Conservation (phyloP, 1,140 invertebrate species). For the Sitodiplosis mosellana region DNA sequence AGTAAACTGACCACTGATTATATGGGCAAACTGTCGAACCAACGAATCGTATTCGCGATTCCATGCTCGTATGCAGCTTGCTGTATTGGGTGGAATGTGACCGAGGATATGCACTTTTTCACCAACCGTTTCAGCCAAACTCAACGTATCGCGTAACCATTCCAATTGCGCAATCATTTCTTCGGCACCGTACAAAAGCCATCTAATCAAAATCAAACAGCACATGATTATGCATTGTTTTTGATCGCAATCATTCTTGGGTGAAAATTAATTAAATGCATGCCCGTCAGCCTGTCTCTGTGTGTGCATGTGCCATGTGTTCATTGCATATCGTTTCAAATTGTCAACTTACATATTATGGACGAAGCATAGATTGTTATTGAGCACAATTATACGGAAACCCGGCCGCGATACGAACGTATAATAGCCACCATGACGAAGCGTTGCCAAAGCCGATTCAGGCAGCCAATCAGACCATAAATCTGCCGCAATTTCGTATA, state of each 20-base stretch:
- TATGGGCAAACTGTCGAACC: conserved; percentile 40
- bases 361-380: conserved; percentile 50
- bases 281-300: too few species aligned
- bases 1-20: conserved; percentile 58
- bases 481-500: conserved; percentile 37
- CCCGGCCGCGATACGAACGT: conserved; percentile 35
- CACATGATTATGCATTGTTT: too few species aligned
- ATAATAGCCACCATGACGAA: conserved; percentile 43
- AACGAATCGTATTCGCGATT: conserved; percentile 41
- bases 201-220: conserved; percentile 24
- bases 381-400: conserved; percentile 46
- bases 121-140: conserved; percentile 43
- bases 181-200: conserved; percentile 36
- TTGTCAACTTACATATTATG: conserved; percentile 44
- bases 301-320: too few species aligned
- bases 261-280: too few species aligned
- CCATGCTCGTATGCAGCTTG: conserved; percentile 47
- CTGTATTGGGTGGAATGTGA: conserved; percentile 58
- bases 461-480: conserved; percentile 42
- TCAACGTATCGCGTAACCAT: conserved; percentile 53
- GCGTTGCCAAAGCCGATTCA: conserved; percentile 31
- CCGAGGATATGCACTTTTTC: conserved; percentile 58
- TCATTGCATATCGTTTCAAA: too few species aligned
- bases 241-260: too few species aligned
- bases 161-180: conserved; percentile 50